Conservation (phyloP, 2,797 vertebrate species). For the Rhinichthys osculus region DNA sequence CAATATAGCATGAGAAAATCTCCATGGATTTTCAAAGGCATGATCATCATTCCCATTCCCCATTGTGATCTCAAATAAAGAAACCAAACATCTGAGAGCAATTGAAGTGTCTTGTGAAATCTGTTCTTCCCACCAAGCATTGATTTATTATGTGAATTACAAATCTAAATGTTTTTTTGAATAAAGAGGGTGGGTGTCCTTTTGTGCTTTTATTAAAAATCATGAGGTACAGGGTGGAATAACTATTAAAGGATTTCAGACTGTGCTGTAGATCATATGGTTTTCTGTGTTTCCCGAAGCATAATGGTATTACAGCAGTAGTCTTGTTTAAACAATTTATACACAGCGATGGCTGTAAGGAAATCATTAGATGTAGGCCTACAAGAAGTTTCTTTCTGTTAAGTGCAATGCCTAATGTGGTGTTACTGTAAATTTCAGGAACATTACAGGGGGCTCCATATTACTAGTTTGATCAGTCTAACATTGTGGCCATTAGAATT, state of each 20-base stretch:
- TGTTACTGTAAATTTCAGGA: slow-evolving; percentile 9
- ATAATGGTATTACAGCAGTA: slow-evolving; percentile 7
- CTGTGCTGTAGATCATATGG: slow-evolving; percentile 24
- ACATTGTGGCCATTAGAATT: slow-evolving; percentile 9
- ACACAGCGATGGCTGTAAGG: background rate
- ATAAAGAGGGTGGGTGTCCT: slow-evolving; percentile 78
- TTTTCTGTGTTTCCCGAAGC: background rate
- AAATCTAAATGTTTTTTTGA: slow-evolving; percentile 81
- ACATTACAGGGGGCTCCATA: slow-evolving; percentile 6
- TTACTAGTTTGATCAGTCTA: background rate
- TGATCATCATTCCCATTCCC: slow-evolving; percentile 75
- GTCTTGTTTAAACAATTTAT: slow-evolving; percentile 35
- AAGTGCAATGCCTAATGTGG: background rate
- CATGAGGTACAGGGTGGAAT: slow-evolving; percentile 52
- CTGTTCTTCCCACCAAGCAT: slow-evolving; percentile 74
- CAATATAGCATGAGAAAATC: slow-evolving; percentile 78
- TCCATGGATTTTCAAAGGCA: slow-evolving; percentile 76
- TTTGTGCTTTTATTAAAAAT: slow-evolving; percentile 74
- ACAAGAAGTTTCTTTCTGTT: background rate
- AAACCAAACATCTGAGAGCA: slow-evolving; percentile 79
- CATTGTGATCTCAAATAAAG: slow-evolving; percentile 79
- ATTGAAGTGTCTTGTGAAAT: slow-evolving; percentile 80
- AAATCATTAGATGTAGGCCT: slow-evolving; percentile 3
- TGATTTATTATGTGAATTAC: slow-evolving; percentile 67
- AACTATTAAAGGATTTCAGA: slow-evolving; percentile 42